Percentiles rank a stretch among this genome's conserved stretches.
Conservation (phyloP, 2,113 vertebrate genomes). For the Rhodinocichla rosea region DNA sequence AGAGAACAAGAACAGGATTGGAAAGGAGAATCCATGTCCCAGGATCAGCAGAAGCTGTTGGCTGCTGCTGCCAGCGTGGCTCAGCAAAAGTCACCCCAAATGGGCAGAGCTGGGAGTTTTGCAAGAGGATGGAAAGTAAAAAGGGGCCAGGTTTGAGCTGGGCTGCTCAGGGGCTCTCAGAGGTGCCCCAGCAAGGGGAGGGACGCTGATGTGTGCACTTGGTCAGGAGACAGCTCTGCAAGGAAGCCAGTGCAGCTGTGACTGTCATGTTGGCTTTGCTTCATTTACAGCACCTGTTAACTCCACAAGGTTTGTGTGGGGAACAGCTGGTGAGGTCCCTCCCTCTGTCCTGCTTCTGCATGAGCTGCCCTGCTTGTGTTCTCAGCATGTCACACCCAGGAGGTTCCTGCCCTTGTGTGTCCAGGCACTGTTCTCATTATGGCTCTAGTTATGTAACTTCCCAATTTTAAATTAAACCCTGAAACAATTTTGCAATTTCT, state of each 20-base stretch:
- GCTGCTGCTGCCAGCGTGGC: background rate
- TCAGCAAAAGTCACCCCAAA: background rate
- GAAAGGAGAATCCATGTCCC: background rate
- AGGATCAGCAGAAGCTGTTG: background rate
- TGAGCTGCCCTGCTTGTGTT: background rate
- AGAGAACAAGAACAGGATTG: background rate
- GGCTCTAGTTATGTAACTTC: background rate
- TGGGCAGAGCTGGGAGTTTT: background rate
- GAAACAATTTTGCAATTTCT: background rate
- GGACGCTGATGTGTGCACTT: background rate
- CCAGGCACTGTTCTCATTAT: background rate
- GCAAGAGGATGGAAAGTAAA: background rate
- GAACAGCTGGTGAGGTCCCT: constrained; percentile 2
- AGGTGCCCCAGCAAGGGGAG: background rate
- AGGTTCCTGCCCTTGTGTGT: background rate
- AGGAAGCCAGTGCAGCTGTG: background rate
- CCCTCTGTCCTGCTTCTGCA: background rate
- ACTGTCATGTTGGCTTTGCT: constrained; percentile 28
- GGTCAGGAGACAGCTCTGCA: background rate
- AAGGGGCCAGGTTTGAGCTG: background rate
- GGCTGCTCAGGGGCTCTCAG: background rate
- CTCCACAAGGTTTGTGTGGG: background rate
- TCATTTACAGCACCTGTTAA: background rate
- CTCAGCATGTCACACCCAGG: background rate
- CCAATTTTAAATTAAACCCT: background rate